A percentile compares a stretch with the other conserved stretches of the same genome.
Conservation (phyloP, 2,113 vertebrate species). For the Sciurus niger region DNA sequence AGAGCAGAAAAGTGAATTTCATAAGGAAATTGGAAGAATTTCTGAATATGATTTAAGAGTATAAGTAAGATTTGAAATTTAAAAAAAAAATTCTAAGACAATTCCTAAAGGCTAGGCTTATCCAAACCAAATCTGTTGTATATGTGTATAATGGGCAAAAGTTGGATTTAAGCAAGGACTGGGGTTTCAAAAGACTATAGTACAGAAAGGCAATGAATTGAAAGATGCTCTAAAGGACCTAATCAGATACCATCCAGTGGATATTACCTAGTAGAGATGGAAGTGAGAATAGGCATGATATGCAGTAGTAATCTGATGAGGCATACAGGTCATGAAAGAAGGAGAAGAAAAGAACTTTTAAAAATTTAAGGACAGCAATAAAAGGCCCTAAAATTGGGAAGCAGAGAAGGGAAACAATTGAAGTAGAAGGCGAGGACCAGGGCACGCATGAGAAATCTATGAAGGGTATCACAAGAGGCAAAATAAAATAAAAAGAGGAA, state of each 20-base stretch:
- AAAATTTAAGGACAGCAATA: not conserved
- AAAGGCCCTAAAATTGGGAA: not conserved
- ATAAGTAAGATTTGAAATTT: not conserved
- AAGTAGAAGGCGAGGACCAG: not conserved
- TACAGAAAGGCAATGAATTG: not conserved
- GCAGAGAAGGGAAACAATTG: not conserved
- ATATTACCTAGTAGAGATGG: not conserved
- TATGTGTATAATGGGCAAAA: not conserved
- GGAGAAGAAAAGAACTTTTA: not conserved
- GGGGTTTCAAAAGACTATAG: too few species aligned
- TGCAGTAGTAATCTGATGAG: not conserved
- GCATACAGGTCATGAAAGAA: not conserved
- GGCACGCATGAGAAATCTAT: not conserved
- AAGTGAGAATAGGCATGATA: not conserved
- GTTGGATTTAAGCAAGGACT: not conserved
- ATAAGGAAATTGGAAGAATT: not conserved
- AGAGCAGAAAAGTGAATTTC: not conserved
- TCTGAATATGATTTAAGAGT: not conserved
- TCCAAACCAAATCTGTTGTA: not conserved
- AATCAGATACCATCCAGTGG: not conserved
- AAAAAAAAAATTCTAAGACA: not conserved
- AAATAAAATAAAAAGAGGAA: not conserved
- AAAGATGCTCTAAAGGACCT: not conserved
- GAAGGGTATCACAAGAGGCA: not conserved
- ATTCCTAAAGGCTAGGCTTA: not conserved